Evolutionary conservation across 1,140 invertebrate genomes (phyloP).

Genomic region (Teleopsis dalmanni): DNA sequence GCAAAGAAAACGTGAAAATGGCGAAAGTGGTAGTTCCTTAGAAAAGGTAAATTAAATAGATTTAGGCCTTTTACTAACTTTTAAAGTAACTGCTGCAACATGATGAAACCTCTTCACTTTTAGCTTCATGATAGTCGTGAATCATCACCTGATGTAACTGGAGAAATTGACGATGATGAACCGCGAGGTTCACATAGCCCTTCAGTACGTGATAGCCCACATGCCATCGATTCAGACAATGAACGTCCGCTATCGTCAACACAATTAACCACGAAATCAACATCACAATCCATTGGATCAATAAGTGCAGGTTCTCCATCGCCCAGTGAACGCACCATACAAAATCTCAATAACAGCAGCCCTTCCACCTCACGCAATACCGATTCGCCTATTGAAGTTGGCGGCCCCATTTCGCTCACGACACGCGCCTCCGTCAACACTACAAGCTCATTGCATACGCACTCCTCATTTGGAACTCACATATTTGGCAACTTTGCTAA

Average conservation of each 20-base stretch:
- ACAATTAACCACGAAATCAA: slow-evolving; percentile 30
- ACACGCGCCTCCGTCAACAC: slow-evolving; percentile 18
- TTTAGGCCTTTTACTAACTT: neutral
- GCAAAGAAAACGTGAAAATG: slow-evolving; percentile 72
- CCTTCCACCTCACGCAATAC: slow-evolving; percentile 38
- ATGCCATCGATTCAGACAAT: slow-evolving; percentile 32
- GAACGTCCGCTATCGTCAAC: slow-evolving; percentile 40
- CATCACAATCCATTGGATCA: slow-evolving; percentile 41
- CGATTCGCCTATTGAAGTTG: slow-evolving; percentile 45
- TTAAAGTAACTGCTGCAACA: slow-evolving; percentile 10
- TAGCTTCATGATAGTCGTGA: slow-evolving; percentile 40
- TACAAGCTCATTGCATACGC: slow-evolving; percentile 26
- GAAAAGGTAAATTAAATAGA: slow-evolving; percentile 35
- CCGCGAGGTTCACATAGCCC: slow-evolving; percentile 33
- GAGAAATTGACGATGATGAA: slow-evolving; percentile 40
- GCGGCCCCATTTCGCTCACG: slow-evolving; percentile 42
- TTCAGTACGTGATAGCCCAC: slow-evolving; percentile 28
- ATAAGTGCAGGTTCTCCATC: slow-evolving; percentile 42
- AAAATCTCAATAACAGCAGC: slow-evolving; percentile 20
- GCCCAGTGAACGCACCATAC: slow-evolving; percentile 27
- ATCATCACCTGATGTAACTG: slow-evolving; percentile 42
- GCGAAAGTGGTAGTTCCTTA: slow-evolving; percentile 50
- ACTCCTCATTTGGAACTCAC: slow-evolving; percentile 32
- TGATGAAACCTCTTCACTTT: slow-evolving; percentile 19
- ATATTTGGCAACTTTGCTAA: slow-evolving; percentile 35